Conservation (phyloP, 2,888 invertebrate species). For the Catotricha subobsoleta region DNA sequence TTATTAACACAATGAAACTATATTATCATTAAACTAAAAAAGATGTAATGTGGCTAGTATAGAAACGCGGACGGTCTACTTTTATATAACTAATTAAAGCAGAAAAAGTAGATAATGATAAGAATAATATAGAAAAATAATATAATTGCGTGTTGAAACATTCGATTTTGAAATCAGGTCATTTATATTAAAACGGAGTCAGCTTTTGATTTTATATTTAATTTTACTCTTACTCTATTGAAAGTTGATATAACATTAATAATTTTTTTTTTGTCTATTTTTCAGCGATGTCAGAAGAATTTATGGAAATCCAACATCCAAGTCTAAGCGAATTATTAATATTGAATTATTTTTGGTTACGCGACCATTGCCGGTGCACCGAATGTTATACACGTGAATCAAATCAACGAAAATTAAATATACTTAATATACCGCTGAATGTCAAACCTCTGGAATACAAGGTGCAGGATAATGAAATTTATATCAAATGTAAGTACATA, state of each 20-base stretch:
- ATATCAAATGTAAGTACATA: conserved; percentile 40
- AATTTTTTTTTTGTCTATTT: background rate
- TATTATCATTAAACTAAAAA: no score
- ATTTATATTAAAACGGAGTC: no score
- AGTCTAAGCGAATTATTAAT: conserved; percentile 13
- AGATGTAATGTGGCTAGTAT: no score
- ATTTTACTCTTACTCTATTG: no score
- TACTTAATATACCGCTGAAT: conserved; percentile 35
- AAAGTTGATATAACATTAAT: background rate
- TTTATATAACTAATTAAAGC: no score
- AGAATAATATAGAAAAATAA: no score
- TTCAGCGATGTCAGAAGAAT: background rate
- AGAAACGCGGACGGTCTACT: no score
- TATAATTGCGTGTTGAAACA: no score
- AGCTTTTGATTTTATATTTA: no score
- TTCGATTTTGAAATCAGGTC: no score
- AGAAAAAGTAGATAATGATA: no score
- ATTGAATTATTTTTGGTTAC: conserved; percentile 23
- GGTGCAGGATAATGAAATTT: conserved; percentile 24
- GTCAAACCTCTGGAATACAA: conserved; percentile 23
- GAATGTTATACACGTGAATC: conserved; percentile 40
- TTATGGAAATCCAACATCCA: conserved; percentile 10
- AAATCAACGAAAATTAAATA: conserved; percentile 38
- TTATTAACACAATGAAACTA: no score
- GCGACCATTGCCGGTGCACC: conserved; percentile 34